Base-by-base conservation (phyloP, 2,113 vertebrate genomes). In the Gobiocypris rarus region DNA sequence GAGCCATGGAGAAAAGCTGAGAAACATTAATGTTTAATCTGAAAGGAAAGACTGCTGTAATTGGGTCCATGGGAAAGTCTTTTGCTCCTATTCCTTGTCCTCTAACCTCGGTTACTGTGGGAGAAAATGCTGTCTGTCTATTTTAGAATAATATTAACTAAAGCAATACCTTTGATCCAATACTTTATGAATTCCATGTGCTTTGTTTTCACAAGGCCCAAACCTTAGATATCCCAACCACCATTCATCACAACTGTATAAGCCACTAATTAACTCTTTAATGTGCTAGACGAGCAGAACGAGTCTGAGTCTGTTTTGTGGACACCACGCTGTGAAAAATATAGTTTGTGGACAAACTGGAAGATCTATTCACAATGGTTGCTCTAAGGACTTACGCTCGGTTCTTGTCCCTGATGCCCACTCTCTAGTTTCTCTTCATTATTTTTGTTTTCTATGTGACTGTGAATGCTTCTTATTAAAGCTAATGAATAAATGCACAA, bases 11-110 rank as follows among this genome's bases (percentile, higher is more conserved):
- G 26, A 77, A 71, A 79, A 86, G 58, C 81, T 83, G 73, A 87
- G 83, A 81, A 2, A 69, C 48, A 82, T 89, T 83, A 75, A 87
- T 87, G 82, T 89, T 89, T 87, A 83, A 87, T 82, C 83, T 50
- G 70, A 79, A 69, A 80, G 75, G 61, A 85, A 75, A 81, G 78
- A 58, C 74, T 84, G 11, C 15, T 56, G 54, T 81, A 54, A 75
- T 81, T 65, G 61, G 69, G 43, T 81, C 43, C 80, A 43, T 67
- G 82, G 83, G 69, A 83, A 88, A 75, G 83, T 81, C 59, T 67
- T 86, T 75, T 76, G 75, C 75, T 74, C 61, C 58, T 77, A 26
- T 85, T 52, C 22, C 65, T 59, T 86, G 84, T 69, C 34, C 34
- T 69, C 31, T 41, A 41, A 82, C 84, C 82, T 77, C 73, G 75